Evolutionary conservation across 37 sponge, comb jelly and placozoan genomes (phyloP), one percentile per base, ranked within the genome.

Genomic region (Corticium candelabrum): DNA sequence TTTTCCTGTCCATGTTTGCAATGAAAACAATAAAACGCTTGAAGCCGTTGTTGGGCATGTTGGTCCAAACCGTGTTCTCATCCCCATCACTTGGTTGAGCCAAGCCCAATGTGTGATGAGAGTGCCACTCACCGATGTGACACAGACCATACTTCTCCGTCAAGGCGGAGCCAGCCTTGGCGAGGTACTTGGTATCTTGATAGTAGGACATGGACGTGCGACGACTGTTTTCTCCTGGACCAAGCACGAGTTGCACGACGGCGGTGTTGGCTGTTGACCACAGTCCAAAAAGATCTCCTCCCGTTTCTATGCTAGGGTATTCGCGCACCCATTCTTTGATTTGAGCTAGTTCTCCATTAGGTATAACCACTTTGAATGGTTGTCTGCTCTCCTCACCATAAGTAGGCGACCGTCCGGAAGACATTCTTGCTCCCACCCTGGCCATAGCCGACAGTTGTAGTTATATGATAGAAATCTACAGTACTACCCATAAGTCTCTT

Each of bases 121-220:
- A 50, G 62, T 50, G 62, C 62, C 62, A 50, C 21, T 50, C 62
- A 50, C 62, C 62, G 11, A 50, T 50, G 62, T 50, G 62, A 50
- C 62, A 50, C 15, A n/a, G n/a, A n/a, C n/a, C n/a, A n/a, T n/a
- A n/a, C n/a, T n/a, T n/a, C n/a, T n/a, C n/a, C n/a, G n/a, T n/a
- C n/a, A n/a, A n/a, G n/a, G n/a, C n/a, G 21, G 15, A 27, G 11
- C 62, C 62, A 21, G 62, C 62, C 21, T 50, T 50, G 11, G 11
- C 21, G 62, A 50, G 62, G 21, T 50, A 50, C 21, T 50, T 21
- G 21, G 62, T 27, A 50, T 50, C 62, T 50, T 50, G 62, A 21
- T 27, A 50, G 62, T 27, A 50, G 11, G 62, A 50, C 62, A 50
- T 21, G 21, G 62, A 50, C 62, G 62, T 50, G 11, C 62, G 62